Conservation (phyloP, 2,113 vertebrate species). For the Suncus etruscus region DNA sequence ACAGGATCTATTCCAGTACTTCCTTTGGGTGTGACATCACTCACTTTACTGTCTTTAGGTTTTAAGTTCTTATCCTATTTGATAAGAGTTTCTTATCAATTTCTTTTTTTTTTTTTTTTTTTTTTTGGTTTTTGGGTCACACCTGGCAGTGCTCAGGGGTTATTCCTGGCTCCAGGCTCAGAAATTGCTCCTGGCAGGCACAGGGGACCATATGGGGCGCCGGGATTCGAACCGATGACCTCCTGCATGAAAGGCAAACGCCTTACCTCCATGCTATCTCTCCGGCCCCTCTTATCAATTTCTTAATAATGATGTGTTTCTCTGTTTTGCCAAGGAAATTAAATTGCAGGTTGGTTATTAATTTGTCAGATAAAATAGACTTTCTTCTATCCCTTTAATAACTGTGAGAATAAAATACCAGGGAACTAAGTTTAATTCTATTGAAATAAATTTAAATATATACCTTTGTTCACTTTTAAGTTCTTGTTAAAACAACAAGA, state of each 20-base stretch:
- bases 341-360: conserved; percentile 3
- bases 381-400: conserved; percentile 36
- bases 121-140: no score
- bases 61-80: conserved; percentile 50
- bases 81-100: conserved; percentile 30
- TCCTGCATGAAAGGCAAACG: no score
- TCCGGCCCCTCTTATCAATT: no score
- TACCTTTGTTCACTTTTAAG: conserved; percentile 18
- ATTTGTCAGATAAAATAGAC: neutral
- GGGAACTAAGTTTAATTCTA: conserved; percentile 7
- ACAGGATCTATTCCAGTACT: no score
- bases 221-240: no score
- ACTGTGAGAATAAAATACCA: conserved; percentile 19
- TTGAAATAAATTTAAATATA: conserved; percentile 55
- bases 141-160: no score
- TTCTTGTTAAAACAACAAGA: neutral
- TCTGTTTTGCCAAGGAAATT: conserved; percentile 49
- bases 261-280: no score
- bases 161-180: no score
- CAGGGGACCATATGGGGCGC: no score
- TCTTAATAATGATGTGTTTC: neutral
- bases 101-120: no score
- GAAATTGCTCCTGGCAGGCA: no score
- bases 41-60: neutral
- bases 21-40: no score